Evolutionary conservation across 2,113 vertebrate species (phyloP).

Genomic region (Arizona elegans): DNA sequence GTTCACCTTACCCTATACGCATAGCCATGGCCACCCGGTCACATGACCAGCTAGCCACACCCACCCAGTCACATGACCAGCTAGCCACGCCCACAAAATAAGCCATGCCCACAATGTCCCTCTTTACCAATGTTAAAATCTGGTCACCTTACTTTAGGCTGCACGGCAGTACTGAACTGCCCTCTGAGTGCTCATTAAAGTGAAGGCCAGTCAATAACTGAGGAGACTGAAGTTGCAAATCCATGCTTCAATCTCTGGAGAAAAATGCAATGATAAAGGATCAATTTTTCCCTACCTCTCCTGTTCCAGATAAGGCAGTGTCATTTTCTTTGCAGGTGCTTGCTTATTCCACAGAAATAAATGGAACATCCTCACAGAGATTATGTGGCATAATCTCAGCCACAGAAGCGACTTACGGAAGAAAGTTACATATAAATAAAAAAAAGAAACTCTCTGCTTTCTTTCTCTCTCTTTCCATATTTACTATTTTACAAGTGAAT

Average conservation of each 20-base stretch:
- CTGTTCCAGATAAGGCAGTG: neutral
- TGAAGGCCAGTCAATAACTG: neutral
- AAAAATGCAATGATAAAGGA: slow-evolving; percentile 15
- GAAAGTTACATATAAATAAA: neutral
- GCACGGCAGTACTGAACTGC: neutral
- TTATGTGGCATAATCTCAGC: neutral
- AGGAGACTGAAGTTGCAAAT: slow-evolving; percentile 36
- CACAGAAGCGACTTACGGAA: neutral
- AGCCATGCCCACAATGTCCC: no score
- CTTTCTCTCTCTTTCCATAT: neutral
- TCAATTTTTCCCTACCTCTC: neutral
- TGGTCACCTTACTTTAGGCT: no score
- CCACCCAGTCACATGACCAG: no score
- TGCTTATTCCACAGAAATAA: neutral
- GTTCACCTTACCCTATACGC: no score
- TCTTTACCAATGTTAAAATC: no score
- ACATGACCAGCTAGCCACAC: no score
- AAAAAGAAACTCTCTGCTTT: neutral
- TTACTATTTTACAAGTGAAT: neutral
- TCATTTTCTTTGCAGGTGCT: rapidly evolving
- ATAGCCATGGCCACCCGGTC: no score
- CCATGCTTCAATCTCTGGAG: neutral
- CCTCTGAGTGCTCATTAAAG: neutral
- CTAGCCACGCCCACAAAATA: no score
- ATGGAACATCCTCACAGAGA: slow-evolving; percentile 4